Percentiles rank a stretch among this genome's conserved stretches.
Conservation (phyloP, 35 echinoderm and acorn worm species). For the Ophioderma brevispina region DNA sequence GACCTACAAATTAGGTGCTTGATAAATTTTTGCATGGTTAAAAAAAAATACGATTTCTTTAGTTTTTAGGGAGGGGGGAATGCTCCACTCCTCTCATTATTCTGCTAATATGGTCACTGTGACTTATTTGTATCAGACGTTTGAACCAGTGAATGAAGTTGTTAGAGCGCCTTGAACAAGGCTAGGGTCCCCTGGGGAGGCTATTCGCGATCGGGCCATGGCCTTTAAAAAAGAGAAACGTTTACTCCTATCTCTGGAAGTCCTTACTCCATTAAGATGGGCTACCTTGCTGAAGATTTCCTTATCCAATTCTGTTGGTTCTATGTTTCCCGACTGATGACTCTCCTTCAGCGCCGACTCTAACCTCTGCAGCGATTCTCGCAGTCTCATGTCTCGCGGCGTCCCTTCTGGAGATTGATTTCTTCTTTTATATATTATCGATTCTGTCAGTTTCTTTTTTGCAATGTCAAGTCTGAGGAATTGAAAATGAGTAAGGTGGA, state of each 20-base stretch:
- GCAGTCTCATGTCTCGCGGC: slow-evolving; percentile 82
- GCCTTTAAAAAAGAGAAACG: not conserved
- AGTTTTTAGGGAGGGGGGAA: too few relatives aligned
- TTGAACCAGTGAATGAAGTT: too few relatives aligned
- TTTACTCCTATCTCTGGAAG: not conserved
- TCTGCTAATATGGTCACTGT: too few relatives aligned
- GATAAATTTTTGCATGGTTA: too few relatives aligned
- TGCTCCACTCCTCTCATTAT: too few relatives aligned
- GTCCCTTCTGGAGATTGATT: slow-evolving; percentile 90
- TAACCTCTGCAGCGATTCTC: slow-evolving; percentile 73
- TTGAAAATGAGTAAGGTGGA: too few relatives aligned
- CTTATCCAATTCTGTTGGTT: slow-evolving; percentile 62
- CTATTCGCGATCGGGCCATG: too few relatives aligned
- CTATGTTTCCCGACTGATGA: slow-evolving; percentile 17
- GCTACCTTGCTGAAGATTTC: slow-evolving; percentile 89
- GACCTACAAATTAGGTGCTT: too few relatives aligned
- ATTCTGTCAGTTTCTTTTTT: slow-evolving; percentile 96
- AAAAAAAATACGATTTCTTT: too few relatives aligned
- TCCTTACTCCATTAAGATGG: slow-evolving; percentile 88
- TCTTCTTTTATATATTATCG: slow-evolving; percentile 91
- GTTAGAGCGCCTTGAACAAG: too few relatives aligned
- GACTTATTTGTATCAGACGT: too few relatives aligned
- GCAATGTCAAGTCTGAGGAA: slow-evolving; percentile 83
- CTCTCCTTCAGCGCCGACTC: slow-evolving; percentile 82
- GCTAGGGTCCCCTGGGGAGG: too few relatives aligned